These are phyloP conservation scores for Vidua chalybeata DNA, from an alignment of 2,113 vertebrate species.

Conservation along the genomic window DNA sequence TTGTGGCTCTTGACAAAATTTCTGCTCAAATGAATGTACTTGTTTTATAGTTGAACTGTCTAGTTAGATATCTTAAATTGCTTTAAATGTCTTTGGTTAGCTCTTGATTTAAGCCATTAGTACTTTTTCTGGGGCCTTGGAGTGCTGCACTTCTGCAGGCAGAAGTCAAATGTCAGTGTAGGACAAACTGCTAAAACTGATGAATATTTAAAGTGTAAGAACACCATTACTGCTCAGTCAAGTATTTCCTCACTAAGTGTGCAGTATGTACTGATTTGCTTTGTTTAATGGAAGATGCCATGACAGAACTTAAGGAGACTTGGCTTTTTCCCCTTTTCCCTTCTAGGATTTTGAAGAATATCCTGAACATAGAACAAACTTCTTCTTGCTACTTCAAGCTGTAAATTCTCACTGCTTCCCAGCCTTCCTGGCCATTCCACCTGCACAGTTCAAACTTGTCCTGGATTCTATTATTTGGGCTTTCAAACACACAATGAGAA, in stretches of 20 bases:
- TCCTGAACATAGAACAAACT: constrained; percentile 98
- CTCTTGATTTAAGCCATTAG: background rate
- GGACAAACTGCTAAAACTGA: background rate
- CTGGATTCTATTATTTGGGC: constrained; percentile 99
- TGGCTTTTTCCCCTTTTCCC: background rate
- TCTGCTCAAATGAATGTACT: accelerated
- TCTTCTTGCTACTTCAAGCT: constrained; percentile 97
- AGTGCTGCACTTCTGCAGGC: background rate
- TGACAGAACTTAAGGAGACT: background rate
- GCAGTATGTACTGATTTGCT: background rate
- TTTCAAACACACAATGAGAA: constrained; percentile 99
- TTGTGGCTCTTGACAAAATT: background rate
- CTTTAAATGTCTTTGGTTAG: background rate
- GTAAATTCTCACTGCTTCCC: constrained; percentile 99
- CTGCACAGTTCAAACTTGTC: constrained; percentile 97
- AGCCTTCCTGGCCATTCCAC: constrained; percentile 97
- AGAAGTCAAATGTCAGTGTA: background rate
- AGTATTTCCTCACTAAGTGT: background rate
- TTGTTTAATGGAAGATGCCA: background rate
- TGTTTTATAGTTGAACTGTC: background rate
- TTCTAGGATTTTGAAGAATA: constrained; percentile 96
- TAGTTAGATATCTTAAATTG: background rate
- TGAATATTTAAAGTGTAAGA: background rate
- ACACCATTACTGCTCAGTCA: background rate
- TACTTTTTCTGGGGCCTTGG: background rate